Base-by-base conservation (phyloP, 64 coral and sea anemone genomes). In the Dendronephthya gigantea region DNA sequence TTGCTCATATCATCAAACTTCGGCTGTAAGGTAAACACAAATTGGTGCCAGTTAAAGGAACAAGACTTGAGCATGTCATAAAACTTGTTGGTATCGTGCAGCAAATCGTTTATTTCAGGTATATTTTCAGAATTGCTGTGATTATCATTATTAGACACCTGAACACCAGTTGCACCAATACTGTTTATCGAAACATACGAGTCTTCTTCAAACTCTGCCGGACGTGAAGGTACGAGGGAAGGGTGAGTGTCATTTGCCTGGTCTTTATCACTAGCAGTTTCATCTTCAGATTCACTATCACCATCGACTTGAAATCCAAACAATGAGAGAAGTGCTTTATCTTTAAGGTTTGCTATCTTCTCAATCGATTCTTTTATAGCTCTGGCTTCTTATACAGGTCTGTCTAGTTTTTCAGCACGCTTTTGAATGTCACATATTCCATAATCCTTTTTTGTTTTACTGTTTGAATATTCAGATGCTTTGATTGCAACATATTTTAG, bases 401-500 rank as follows among this genome's bases (percentile, higher is more conserved):
- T 29, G 36, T 79, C 2, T 79, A 79, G 29, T 79, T 79, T 79
- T 19, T 79, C 72, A 15, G 29, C 72, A 79, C 28, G 72, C 7
- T 79, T 79, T 79, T 79, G 72, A 79, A 79, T 34, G 72, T 79
- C 72, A 79, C 72, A 79, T 79, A 79, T 79, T 79, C 72, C 72
- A 79, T 79, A 79, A 79, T 28, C 19, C 32, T 79, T 29, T 39
- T 79, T 79, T 79, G 72, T 33, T 29, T 79, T 79, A 79, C 2
- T 79, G 29, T 79, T 79, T 79, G 72, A 79, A 6, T 36, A 6
- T 15, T 33, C 72, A 79, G 72, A 79, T 29, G 86, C 86, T 82
- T 88, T 88, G 14, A 88, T 68, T 62, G 86, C 50, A n/a, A 88
- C 74, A 88, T 51, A 88, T 50, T 88, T 88, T 52, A 88, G 86